Evolutionary conservation across 2,797 vertebrate genomes (phyloP), one percentile per base, ranked within the genome.

Genomic region (Gymnoscopelus microlampas): DNA sequence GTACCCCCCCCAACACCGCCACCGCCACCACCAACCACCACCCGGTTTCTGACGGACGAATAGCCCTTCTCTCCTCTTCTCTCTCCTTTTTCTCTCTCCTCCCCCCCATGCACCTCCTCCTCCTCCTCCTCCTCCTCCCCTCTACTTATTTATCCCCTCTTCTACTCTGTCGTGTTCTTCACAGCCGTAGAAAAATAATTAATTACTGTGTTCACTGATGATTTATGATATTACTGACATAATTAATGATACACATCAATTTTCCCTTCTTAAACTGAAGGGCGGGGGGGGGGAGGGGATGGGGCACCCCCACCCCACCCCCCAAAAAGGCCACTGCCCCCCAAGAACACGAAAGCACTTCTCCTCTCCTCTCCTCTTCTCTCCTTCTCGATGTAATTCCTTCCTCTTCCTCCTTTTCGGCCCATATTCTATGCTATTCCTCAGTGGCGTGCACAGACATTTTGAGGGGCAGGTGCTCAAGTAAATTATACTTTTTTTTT

Each of bases 201-300:
- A 96, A 97, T 98, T 96, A 93, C 91, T 93, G 91, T 90, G 92
- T 91, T 96, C 94, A 94, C 87, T 94, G 91, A 94, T 96, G 95
- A 97, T 97, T 96, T 97, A 97, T 96, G 95, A 95, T 96, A 96
- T 96, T 93, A 94, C 94, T 96, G 96, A 96, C 91, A 80, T 97
- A 96, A 98, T 97, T 98, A 97, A 97, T 96, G 95, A 96, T 95
- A 95, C 94, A 94, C 95, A 97, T 96, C 95, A 95, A 95, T 96
- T 97, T 97, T 95, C 93, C 92, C 89, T 94, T 96, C n/a, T n/a
- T n/a, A n/a, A 97, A 96, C 94, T 96, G 94, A 96, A 96, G 90
- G 90, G 96, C 90, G 93, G 90, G 90, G 4, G 93, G 90, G 90
- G 4, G 32, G 35, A 7, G 5, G 6, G 3, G 35, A 7, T 5